phyloP scores from a whole-genome alignment of 2,797 vertebrate genomes.

The Gastrophryne carolinensis region DNA sequence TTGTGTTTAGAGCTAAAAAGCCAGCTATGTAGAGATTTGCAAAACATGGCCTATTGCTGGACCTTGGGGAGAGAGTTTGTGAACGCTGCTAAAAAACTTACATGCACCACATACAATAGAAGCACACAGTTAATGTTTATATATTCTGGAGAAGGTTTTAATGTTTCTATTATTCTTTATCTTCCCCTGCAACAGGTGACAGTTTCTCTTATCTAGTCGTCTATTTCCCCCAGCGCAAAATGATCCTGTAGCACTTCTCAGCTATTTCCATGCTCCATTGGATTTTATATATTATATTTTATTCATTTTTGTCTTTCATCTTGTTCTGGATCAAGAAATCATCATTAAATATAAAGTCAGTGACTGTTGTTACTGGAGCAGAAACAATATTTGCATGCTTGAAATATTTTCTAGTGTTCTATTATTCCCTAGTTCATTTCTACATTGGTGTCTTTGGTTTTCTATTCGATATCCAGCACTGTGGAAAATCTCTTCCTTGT shows the following conservation, averaged over 20 bases:
- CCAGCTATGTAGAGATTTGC: too few species aligned
- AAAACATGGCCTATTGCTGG: too few species aligned
- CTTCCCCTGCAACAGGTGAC: too few species aligned
- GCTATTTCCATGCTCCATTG: neutral
- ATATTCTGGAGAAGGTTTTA: too few species aligned
- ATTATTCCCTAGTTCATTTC: slow-evolving; percentile 6
- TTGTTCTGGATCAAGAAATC: slow-evolving; percentile 6
- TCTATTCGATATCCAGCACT: neutral
- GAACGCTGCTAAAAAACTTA: too few species aligned
- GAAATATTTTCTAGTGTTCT: slow-evolving; percentile 10
- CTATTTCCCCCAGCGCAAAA: neutral
- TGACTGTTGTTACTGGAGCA: neutral
- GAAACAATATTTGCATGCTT: slow-evolving; percentile 5
- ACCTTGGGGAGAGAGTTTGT: too few species aligned
- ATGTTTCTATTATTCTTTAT: too few species aligned
- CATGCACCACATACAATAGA: too few species aligned
- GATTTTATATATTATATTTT: neutral
- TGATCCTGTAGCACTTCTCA: neutral
- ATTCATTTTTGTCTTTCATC: neutral
- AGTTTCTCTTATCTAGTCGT: too few species aligned
- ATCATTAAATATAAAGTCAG: slow-evolving; percentile 23
- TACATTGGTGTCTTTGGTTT: neutral
- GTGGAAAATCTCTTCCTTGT: slow-evolving; percentile 25
- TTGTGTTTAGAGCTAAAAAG: too few species aligned
- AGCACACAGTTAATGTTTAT: too few species aligned